phyloP scores from a whole-genome alignment of 2,888 invertebrate species.

The Cryptosula pallasiana region DNA sequence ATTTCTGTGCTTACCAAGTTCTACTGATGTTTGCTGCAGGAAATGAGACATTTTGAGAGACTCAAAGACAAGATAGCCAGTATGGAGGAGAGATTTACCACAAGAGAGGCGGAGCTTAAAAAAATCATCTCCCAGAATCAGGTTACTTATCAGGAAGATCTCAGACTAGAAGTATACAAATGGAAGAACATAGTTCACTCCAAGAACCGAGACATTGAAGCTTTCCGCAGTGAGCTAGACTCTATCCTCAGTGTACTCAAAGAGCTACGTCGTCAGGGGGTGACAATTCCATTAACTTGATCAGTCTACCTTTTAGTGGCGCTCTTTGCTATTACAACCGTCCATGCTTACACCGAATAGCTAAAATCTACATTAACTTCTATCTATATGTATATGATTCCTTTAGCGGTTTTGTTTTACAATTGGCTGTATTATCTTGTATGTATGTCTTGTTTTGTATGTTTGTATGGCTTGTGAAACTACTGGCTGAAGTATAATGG shows the following conservation, averaged over 20 bases:
- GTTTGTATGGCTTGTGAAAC: no score
- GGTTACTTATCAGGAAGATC: slow-evolving; percentile 15
- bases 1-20: no score
- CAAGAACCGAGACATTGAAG: slow-evolving; percentile 48
- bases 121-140: slow-evolving; percentile 15
- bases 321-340: no score
- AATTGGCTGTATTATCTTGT: no score
- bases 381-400: no score
- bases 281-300: slow-evolving; percentile 37
- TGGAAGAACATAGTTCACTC: slow-evolving; percentile 45
- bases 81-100: slow-evolving; percentile 41
- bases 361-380: no score
- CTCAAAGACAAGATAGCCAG: slow-evolving; percentile 44
- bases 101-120: slow-evolving; percentile 45
- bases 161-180: slow-evolving; percentile 35
- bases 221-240: slow-evolving; percentile 48
- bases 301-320: no score
- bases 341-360: no score
- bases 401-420: no score
- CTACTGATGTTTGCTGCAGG: slow-evolving; percentile 33
- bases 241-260: slow-evolving; percentile 47
- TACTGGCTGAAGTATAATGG: no score
- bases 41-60: slow-evolving; percentile 49
- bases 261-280: slow-evolving; percentile 47
- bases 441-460: no score